phyloP scores from a whole-genome alignment of 1,140 invertebrate species.

The Eriocheir sinensis region DNA sequence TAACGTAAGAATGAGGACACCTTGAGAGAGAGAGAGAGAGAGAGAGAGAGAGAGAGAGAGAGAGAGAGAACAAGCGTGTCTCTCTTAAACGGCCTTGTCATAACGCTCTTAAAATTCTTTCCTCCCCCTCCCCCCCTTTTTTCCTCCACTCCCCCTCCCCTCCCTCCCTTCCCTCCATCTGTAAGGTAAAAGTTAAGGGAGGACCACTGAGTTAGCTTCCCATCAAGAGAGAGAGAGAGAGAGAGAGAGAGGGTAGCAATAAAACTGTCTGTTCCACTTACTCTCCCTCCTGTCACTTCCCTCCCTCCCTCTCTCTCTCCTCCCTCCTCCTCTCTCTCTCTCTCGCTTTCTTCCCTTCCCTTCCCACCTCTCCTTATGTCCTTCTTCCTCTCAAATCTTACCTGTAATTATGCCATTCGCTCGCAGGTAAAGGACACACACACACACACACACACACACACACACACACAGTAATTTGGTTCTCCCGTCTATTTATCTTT shows the following conservation, averaged over 20 bases:
- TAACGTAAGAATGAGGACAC: background rate
- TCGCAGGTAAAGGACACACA: background rate
- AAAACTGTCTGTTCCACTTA: slow-evolving; percentile 18
- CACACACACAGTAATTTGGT: background rate
- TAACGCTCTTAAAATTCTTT: background rate
- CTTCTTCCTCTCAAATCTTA: background rate
- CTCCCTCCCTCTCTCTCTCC: background rate
- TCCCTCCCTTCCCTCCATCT: slow-evolving; percentile 23
- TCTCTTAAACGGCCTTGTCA: background rate
- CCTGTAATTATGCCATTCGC: background rate
- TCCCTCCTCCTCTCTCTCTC: slow-evolving; percentile 37
- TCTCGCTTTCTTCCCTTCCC: background rate
- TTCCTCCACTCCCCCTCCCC: background rate
- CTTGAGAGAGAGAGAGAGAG: background rate
- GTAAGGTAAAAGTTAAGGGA: background rate
- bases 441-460: too few species aligned
- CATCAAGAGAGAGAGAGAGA: background rate
- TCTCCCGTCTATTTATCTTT: background rate
- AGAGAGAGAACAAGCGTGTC: background rate
- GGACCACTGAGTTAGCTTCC: background rate
- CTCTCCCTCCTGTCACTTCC: background rate
- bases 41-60: background rate
- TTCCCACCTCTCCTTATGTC: background rate
- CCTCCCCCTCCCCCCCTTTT: background rate
- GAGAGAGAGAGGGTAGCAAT: slow-evolving; percentile 11